phyloP scores from a whole-genome alignment of 2,888 invertebrate species.

The Pseudoips prasinana region DNA sequence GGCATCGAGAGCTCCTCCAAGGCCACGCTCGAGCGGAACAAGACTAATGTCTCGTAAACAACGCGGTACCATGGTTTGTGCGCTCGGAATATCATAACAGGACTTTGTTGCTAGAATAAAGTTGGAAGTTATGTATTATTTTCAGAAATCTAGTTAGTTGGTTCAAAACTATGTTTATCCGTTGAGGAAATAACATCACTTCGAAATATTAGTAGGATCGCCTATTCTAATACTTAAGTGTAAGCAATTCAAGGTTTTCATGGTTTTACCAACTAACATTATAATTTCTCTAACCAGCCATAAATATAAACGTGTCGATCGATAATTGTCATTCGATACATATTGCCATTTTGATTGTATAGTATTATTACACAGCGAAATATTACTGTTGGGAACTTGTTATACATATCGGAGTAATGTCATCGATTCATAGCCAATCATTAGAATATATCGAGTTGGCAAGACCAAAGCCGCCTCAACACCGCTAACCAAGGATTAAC shows the following conservation, averaged over 20 bases:
- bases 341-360: constrained; percentile 34
- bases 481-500: too few species aligned
- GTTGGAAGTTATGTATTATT: constrained; percentile 17
- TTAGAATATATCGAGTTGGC: constrained; percentile 13
- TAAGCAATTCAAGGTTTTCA: neutral
- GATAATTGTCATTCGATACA: constrained; percentile 11
- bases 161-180: constrained; percentile 2
- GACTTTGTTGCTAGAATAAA: constrained; percentile 30
- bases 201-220: too few species aligned
- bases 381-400: constrained; percentile 32
- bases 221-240: too few species aligned
- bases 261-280: constrained; percentile 3
- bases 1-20: constrained; percentile 84
- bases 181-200: neutral
- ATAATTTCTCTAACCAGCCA: constrained; percentile 1
- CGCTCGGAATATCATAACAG: constrained; percentile 22
- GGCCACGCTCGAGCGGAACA: constrained; percentile 79
- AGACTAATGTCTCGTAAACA: constrained; percentile 56
- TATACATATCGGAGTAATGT: constrained; percentile 53
- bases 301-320: constrained; percentile 9
- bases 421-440: constrained; percentile 17
- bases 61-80: constrained; percentile 1
- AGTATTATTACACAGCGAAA: constrained; percentile 29
- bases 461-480: too few species aligned
- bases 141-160: constrained; percentile 10